Base-by-base conservation (phyloP, 2,888 invertebrate genomes). In the Disparrhopalites patrizii region DNA sequence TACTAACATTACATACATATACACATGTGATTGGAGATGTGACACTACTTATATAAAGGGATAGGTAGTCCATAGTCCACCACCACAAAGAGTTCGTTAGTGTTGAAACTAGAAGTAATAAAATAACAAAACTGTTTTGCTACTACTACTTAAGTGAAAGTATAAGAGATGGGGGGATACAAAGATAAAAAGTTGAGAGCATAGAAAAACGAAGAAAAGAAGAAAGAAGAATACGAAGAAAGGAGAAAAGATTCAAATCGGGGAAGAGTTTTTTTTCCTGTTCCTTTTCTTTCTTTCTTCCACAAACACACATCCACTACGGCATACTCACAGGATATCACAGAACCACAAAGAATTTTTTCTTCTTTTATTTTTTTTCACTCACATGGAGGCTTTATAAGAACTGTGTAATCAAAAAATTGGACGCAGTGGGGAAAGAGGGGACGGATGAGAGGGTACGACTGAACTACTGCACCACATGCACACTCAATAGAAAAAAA, bases 181-280 rank as follows among this genome's bases (percentile, higher is more conserved):
- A 50, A 50, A 5, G 20, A 25, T 2, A 50, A 27, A 52, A 52
- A 52, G 25, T 27, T 15, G 27, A n/a, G 50, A 25, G 28, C n/a
- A 7, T 23, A 28, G 25, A 25, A n/a, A 52, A 13, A 50, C 13
- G 50, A 50, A 20, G 50, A 50, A 25, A 52, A 52, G 25, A 28
- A 27, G 52, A n/a, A 51, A 54, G 51, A 51, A 28, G 28, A 28
- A 27, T 8, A 27, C 15, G 28, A 54, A 15, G 31, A 50, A 54
- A 20, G 54, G 54, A 27, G 15, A 54, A 52, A 28, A 52, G 52
- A 52, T 52, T 52, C 52, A 52, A 52, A 52, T 52, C 52, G 27
- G 52, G 3, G 10, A 52, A n/a, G n/a, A 15, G 25, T 27, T 50
- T 23, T n/a, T n/a, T 50, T 50, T 27, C 27, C 52, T 23, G 52